phyloP scores from a whole-genome alignment of 2,888 invertebrate species.

The Thyatira batis region DNA sequence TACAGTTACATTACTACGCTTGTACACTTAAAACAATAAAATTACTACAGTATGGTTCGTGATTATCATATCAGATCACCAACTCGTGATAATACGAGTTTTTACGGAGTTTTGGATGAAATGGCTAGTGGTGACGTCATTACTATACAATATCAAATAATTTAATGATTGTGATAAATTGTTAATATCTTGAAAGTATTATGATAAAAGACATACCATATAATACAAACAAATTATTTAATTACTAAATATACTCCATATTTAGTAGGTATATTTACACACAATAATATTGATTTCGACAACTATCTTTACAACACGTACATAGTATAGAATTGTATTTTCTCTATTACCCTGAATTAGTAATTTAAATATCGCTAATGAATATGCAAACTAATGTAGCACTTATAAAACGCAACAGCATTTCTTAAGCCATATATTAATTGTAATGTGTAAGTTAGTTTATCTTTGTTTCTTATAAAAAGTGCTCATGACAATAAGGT shows the following conservation, averaged over 20 bases:
- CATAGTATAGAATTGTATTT: neutral
- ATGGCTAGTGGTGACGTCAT: too few relatives aligned
- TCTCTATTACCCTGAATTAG: neutral
- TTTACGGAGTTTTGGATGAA: too few relatives aligned
- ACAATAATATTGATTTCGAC: too few relatives aligned
- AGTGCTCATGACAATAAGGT: neutral
- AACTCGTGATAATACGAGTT: too few relatives aligned
- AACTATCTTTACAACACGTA: neutral
- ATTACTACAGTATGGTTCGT: neutral
- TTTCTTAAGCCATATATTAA: neutral
- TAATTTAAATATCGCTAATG: neutral
- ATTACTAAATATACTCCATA: too few relatives aligned
- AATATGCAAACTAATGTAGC: neutral
- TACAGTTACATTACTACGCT: neutral
- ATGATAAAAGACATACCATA: too few relatives aligned
- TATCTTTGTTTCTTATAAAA: neutral
- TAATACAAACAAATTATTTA: too few relatives aligned
- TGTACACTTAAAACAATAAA: neutral
- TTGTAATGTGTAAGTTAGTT: neutral
- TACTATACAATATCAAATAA: too few relatives aligned
- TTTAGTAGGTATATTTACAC: too few relatives aligned
- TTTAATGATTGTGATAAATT: too few relatives aligned
- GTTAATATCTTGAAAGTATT: too few relatives aligned
- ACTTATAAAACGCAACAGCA: neutral
- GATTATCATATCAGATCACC: too few relatives aligned